phyloP scores from a whole-genome alignment of 2,113 vertebrate species.

The Brachypodius melanocephalos region DNA sequence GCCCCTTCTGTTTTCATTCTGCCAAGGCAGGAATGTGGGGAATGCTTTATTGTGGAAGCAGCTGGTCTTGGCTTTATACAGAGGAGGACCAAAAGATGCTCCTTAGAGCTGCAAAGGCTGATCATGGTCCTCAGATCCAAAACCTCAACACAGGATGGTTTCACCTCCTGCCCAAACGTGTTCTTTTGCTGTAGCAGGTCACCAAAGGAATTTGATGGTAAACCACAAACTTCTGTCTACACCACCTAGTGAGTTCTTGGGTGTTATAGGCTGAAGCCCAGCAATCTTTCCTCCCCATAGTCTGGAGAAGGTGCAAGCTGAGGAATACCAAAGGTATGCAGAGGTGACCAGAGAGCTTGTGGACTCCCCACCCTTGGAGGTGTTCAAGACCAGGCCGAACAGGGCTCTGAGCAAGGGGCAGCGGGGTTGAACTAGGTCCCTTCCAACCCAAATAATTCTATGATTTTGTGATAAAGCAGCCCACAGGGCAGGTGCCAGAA shows the following conservation, averaged over 20 bases:
- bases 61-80: neutral
- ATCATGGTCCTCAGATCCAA: neutral
- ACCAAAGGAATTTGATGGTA: neutral
- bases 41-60: neutral
- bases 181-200: neutral
- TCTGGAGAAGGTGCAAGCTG: neutral
- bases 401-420: neutral
- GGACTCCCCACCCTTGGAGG: neutral
- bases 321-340: neutral
- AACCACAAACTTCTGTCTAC: neutral
- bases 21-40: accelerated
- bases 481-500: neutral
- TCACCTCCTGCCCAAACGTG: neutral
- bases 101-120: neutral
- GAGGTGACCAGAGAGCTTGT: neutral
- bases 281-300: neutral
- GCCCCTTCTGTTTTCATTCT: neutral
- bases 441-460: neutral
- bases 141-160: neutral
- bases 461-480: neutral
- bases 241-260: neutral
- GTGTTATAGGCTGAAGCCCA: neutral
- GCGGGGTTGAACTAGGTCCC: neutral
- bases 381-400: neutral
- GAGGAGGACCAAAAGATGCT: neutral